Conservation (phyloP, 1,140 invertebrate genomes). For the Drosophila sp. region DNA sequence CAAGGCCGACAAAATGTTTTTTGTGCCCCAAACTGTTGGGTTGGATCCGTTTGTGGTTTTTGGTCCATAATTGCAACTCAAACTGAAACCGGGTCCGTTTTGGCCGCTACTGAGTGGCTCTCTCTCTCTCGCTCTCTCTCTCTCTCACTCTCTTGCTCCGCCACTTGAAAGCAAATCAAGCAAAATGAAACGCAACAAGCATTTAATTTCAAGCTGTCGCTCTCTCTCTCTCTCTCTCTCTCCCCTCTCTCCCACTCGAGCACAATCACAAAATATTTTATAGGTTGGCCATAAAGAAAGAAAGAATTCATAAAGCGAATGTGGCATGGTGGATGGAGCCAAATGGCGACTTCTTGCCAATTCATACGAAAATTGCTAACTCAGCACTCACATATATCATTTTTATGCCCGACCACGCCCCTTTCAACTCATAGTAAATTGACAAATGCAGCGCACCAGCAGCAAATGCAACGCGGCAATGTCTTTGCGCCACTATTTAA, state of each 20-base stretch:
- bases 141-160: too few relatives aligned
- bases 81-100: slow-evolving; percentile 18
- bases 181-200: slow-evolving; percentile 43
- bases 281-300: slow-evolving; percentile 62
- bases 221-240: too few relatives aligned
- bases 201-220: slow-evolving; percentile 9
- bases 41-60: slow-evolving; percentile 49
- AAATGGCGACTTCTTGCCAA: slow-evolving; percentile 52
- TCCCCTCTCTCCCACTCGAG: too few relatives aligned
- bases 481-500: slow-evolving; percentile 77
- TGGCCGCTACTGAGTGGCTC: slow-evolving; percentile 28
- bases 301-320: slow-evolving; percentile 65
- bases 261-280: slow-evolving; percentile 64
- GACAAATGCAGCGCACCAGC: slow-evolving; percentile 70
- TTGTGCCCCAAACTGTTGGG: slow-evolving; percentile 10
- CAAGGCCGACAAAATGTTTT: slow-evolving; percentile 34
- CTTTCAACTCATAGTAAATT: slow-evolving; percentile 80
- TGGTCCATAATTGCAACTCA: slow-evolving; percentile 57
- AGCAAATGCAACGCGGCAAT: slow-evolving; percentile 48
- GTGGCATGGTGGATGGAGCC: slow-evolving; percentile 4
- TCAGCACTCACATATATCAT: slow-evolving; percentile 79
- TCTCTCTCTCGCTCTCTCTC: slow-evolving; percentile 8
- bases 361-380: slow-evolving; percentile 80
- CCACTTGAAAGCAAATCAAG: slow-evolving; percentile 58
- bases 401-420: slow-evolving; percentile 81